Base-by-base conservation (phyloP, 1,140 invertebrate genomes). In the Mizuhopecten yessoensis region DNA sequence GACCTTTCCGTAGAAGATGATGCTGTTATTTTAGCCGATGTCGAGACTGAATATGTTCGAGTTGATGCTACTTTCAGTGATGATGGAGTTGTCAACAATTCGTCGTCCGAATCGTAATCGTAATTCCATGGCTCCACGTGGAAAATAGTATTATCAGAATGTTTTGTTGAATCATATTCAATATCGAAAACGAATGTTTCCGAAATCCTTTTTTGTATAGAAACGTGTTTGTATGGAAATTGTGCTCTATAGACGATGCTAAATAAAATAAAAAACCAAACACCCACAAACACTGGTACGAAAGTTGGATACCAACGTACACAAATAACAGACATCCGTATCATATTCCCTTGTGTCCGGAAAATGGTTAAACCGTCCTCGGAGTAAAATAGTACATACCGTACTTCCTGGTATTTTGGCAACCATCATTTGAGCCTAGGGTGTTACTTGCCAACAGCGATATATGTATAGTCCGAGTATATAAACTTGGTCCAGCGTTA, bases 101-200 rank as follows among this genome's bases (percentile, higher is more conserved):
- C 57, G 23, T 75, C 57, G 5, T 29, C n/a, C 23, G 23, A 29
- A 17, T 75, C 57, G 29, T 75, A 75, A 29, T 75, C 57, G 29
- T 75, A 75, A 75, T 75, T 75, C 57, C 57, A 75, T n/a, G 57
- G 57, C 29, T 75, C 57, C n/a, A 75, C 57, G 57, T 75, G 57
- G 29, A 75, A 75, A 75, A 75, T 29, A 75, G 57, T 75, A 75
- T 75, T 75, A 29, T n/a, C n/a, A n/a, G 57, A 17, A 75, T 75
- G 57, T 75, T 75, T 75, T 13, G 57, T 75, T 29, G 23, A n/a
- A 75, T 75, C 57, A 11, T 29, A 75, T 29, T 75, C 57, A 75
- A 75, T 75, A 75, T 75, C 57, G 11, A 75, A 75, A 75, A 13
- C 29, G n/a, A 29, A 75, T n/a, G 57, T 75, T 29, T 75, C 23